Percentiles rank a stretch among this genome's conserved stretches.
Evolutionary conservation across 2,888 invertebrate species (phyloP).

Genomic region (Athetis lepigone): DNA sequence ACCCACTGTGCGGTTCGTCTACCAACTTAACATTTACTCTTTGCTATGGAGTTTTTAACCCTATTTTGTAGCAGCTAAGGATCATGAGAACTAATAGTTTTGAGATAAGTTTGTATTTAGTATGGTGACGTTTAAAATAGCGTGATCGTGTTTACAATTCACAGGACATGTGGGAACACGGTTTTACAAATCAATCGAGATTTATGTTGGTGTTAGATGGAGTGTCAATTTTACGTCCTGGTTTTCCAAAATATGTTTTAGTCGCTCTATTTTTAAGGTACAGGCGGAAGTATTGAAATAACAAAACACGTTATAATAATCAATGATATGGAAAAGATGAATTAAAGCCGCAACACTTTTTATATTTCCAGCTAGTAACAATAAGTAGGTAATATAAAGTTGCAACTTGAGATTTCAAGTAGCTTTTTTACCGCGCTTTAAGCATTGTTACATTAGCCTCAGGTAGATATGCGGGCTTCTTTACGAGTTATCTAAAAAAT

Average conservation of each 20-base stretch:
- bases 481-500: slow-evolving; percentile 36
- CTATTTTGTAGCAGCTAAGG: rapidly evolving
- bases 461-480: slow-evolving; percentile 50
- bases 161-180: slow-evolving; percentile 82
- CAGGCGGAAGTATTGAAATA: rapidly evolving
- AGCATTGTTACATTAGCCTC: slow-evolving; percentile 23
- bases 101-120: slow-evolving; percentile 50
- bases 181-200: slow-evolving; percentile 77
- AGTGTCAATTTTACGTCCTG: slow-evolving; percentile 56
- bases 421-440: slow-evolving; percentile 22
- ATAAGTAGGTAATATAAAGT: slow-evolving; percentile 12
- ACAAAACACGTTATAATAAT: too few species aligned
- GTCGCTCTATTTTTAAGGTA: neutral
- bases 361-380: slow-evolving; percentile 1
- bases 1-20: slow-evolving; percentile 69
- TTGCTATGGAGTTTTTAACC: slow-evolving; percentile 10
- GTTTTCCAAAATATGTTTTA: slow-evolving; percentile 37
- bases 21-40: slow-evolving; percentile 36
- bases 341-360: slow-evolving; percentile 15
- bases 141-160: slow-evolving; percentile 79
- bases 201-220: slow-evolving; percentile 62
- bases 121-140: slow-evolving; percentile 70
- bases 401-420: slow-evolving; percentile 39
- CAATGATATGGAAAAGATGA: neutral
- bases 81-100: neutral